Base-by-base conservation (phyloP, 2,113 vertebrate species). In the Gallinago undulata region DNA sequence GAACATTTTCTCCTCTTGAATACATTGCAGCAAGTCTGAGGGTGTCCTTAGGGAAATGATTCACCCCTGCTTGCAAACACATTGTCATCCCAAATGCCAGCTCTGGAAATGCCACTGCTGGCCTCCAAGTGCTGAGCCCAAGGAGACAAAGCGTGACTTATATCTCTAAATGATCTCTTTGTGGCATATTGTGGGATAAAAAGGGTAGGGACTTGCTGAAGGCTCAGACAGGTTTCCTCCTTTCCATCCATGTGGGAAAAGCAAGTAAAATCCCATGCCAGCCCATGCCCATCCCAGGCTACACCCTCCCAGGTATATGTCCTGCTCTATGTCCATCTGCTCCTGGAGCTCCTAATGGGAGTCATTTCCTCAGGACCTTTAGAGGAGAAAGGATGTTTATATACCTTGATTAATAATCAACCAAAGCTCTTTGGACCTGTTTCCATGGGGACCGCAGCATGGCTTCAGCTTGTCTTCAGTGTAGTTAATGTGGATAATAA, bases 401-500 rank as follows among this genome's bases (percentile, higher is more conserved):
- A 60, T 51, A 60, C 51, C 72, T 74, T 78, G 69, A 72, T 90
- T 92, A 90, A 84, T 87, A 84, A 84, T 62, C 64, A 70, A 10
- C 88, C 39, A 53, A 78, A 81, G 74, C 93, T 93, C 93, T 87
- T 79, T 89, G 94, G 87, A 78, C 94, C 66, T 72, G 96, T 97
- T 96, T 94, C 96, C 94, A 96, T 97, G 94, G 96, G 94, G 93
- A 97, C 91, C 1, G 1, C 72, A 90, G 84, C 64, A 14, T 43
- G 64, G 80, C 69, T 96, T 39, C 70, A 73, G 51, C 64, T 97
- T 84, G 45, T 81, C 94, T 90, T 48, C 75, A 2, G 6, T 31
- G 55, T 81, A 78, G 76, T 77, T n/a, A 41, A 11, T 55, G 68
- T 84, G 48, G 76, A 33, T 90, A 84, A 95, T 78, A 78, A 92